Evolutionary conservation across 2,113 vertebrate species (phyloP).

Genomic region (Martes martes): DNA sequence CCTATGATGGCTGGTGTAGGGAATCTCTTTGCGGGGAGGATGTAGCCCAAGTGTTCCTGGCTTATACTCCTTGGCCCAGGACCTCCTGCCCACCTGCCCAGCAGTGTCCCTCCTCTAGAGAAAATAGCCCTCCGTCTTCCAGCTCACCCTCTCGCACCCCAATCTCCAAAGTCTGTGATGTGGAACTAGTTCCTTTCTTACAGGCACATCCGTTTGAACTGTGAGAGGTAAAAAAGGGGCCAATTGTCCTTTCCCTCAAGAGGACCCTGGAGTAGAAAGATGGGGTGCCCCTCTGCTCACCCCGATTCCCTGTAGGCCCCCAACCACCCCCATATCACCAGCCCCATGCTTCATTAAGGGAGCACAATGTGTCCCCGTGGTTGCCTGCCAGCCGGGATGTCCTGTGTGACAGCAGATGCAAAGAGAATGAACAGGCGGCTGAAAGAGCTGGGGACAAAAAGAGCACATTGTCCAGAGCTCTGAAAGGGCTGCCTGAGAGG

Average conservation of each 20-base stretch:
- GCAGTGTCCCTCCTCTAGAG: background rate
- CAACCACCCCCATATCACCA: conserved; percentile 78
- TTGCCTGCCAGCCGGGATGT: conserved; percentile 79
- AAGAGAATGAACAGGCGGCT: conserved; percentile 81
- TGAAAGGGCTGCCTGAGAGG: conserved; percentile 89
- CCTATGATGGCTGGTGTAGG: no score
- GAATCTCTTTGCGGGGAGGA: background rate
- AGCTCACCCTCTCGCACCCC: background rate
- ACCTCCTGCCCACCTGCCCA: background rate
- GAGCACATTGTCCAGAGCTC: conserved; percentile 90
- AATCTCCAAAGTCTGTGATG: conserved; percentile 22
- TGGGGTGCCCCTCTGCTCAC: conserved; percentile 79
- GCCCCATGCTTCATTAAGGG: conserved; percentile 88
- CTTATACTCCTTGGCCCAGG: background rate
- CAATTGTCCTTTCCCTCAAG: conserved; percentile 79
- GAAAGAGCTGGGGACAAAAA: conserved; percentile 81
- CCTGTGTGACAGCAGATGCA: conserved; percentile 84
- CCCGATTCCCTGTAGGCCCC: conserved; percentile 44
- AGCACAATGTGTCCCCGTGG: conserved; percentile 86
- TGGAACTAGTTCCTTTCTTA: conserved; percentile 60
- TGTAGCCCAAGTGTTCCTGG: background rate
- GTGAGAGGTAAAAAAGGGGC: conserved; percentile 61
- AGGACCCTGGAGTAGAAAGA: conserved; percentile 84
- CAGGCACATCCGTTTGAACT: conserved; percentile 61
- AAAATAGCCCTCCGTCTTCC: background rate